phyloP scores from a whole-genome alignment of 2,797 vertebrate species.

The Spondyliosoma cantharus region DNA sequence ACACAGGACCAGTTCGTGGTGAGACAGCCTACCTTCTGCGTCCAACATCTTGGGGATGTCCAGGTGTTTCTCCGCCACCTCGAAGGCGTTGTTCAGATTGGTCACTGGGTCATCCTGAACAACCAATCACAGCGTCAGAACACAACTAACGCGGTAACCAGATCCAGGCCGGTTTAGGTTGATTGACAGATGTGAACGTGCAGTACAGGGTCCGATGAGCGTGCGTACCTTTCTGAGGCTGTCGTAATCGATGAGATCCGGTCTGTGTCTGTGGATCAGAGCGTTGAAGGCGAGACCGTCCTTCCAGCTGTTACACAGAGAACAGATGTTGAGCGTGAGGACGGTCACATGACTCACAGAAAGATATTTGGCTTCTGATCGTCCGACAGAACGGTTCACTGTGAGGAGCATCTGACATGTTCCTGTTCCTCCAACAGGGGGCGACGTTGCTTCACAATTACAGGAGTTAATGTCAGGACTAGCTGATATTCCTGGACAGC shows the following conservation, averaged over 20 bases:
- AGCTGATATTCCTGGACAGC: background rate
- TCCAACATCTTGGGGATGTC: conserved; percentile 99
- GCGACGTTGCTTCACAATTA: conserved; percentile 40
- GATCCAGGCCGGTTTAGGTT: accelerated
- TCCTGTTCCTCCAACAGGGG: conserved; percentile 67
- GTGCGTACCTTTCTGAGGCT: conserved; percentile 91
- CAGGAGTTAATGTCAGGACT: accelerated
- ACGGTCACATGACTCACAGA: background rate
- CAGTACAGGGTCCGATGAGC: background rate
- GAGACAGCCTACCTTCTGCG: conserved; percentile 87
- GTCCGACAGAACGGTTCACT: background rate
- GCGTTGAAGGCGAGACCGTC: conserved; percentile 96
- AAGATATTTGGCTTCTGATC: background rate
- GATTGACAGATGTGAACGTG: background rate
- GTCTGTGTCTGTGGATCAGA: conserved; percentile 94
- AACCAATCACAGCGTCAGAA: conserved; percentile 27
- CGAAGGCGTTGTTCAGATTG: conserved; percentile 97
- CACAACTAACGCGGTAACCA: background rate
- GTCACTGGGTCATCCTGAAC: conserved; percentile 92
- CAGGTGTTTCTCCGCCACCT: conserved; percentile 95
- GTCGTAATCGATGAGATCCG: conserved; percentile 95
- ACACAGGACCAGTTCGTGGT: background rate
- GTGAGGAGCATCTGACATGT: background rate
- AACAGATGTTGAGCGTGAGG: background rate
- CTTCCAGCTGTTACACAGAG: conserved; percentile 88